Conservation (phyloP, 2,113 vertebrate species). For the Bothrops jararaca region DNA sequence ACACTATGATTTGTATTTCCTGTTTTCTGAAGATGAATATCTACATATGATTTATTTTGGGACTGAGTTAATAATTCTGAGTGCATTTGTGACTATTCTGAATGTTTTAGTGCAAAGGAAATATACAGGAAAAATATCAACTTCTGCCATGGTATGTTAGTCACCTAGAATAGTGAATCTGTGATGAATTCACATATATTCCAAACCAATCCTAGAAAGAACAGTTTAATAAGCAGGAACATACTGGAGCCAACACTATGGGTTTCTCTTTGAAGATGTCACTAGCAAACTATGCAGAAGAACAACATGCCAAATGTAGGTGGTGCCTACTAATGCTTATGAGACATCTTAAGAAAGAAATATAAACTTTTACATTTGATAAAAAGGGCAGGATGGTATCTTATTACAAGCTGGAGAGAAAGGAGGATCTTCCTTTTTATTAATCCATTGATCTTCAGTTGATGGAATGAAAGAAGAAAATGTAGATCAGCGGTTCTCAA, state of each 20-base stretch:
- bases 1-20: not conserved
- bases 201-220: not conserved
- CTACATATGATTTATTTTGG: not conserved
- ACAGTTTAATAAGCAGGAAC: slow-evolving; percentile 11
- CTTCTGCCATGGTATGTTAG: not conserved
- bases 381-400: not conserved
- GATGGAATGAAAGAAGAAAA: not conserved
- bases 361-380: slow-evolving; percentile 30
- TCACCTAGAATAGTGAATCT: not conserved
- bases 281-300: slow-evolving; percentile 59
- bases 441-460: not conserved
- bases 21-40: not conserved
- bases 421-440: not conserved
- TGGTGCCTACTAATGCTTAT: slow-evolving; percentile 15
- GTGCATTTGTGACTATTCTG: not conserved
- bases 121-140: not conserved
- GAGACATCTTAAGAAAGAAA: slow-evolving; percentile 20
- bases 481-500: too few relatives aligned
- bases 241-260: not conserved
- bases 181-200: not conserved
- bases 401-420: not conserved
- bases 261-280: not conserved
- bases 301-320: slow-evolving; percentile 54
- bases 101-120: fast-evolving
- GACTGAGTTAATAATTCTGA: not conserved